phyloP scores from a whole-genome alignment of 37 sponge, comb jelly and placozoan genomes.

The Lycopodina hypogea region DNA sequence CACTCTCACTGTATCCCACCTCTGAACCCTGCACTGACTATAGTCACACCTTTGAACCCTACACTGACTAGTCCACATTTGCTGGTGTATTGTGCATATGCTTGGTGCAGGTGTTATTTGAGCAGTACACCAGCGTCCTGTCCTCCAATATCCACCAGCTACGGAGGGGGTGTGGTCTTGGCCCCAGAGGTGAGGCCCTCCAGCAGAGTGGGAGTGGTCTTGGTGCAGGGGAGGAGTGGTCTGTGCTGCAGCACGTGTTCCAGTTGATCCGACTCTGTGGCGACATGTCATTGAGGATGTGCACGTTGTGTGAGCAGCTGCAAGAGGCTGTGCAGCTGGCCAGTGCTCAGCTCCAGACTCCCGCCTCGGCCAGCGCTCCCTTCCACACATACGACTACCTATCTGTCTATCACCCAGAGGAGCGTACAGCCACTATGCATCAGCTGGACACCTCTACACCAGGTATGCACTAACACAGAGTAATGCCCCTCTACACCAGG shows the following conservation, averaged over 20 bases:
- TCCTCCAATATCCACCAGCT: slow-evolving; percentile 35
- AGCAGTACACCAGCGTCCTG: slow-evolving; percentile 43
- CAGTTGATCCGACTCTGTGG: slow-evolving; percentile 73
- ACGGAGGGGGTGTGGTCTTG: slow-evolving; percentile 40
- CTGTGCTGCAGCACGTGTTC: slow-evolving; percentile 63
- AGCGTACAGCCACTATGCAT: slow-evolving; percentile 55
- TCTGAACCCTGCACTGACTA: too few species aligned
- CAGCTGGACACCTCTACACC: slow-evolving; percentile 12
- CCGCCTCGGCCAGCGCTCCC: slow-evolving; percentile 30
- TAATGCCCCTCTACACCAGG: too few species aligned
- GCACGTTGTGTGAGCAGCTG: slow-evolving; percentile 34
- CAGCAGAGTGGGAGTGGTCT: background rate
- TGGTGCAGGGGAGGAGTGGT: slow-evolving; percentile 67
- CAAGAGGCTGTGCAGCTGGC: background rate
- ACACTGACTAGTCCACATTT: too few species aligned
- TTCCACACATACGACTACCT: slow-evolving; percentile 73
- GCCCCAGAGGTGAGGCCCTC: background rate
- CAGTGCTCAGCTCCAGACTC: slow-evolving; percentile 5
- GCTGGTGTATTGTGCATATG: too few species aligned
- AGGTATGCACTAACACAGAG: too few species aligned
- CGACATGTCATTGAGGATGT: slow-evolving; percentile 43
- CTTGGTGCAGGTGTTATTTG: slow-evolving; percentile 47
- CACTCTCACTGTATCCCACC: too few species aligned
- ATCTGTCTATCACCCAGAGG: slow-evolving; percentile 39
- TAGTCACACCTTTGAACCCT: too few species aligned